Evolutionary conservation across 2,113 vertebrate genomes (phyloP), one percentile per base, ranked within the genome.

Genomic region (Uria aalge): DNA sequence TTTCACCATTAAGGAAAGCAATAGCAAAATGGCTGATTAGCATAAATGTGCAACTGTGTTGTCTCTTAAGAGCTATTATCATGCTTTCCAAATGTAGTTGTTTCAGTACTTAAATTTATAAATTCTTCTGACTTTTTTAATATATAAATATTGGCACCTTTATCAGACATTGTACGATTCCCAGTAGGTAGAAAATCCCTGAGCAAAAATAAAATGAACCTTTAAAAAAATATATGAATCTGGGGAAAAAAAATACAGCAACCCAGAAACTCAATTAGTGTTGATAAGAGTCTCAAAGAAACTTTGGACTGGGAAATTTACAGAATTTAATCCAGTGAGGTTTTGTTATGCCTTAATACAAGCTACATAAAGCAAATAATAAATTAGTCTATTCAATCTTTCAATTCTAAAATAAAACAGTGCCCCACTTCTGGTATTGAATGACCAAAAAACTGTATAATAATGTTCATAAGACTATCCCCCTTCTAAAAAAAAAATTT

Each of bases 201-300:
- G 79, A 97, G 96, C 88, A 96, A 98, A 95, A 59, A 97, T 62
- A 72, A 98, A 98, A 96, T 88, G 66, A 96, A 96, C 90, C 96
- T 97, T 96, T n/a, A 59, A 85, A 97, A 94, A 97, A 94, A 94
- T 52, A 89, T 91, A 91, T 97, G 94, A 95, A 96, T 95, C 82
- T 67, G 15, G 52, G 48, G 24, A 1, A 60, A 80, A 69, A 95
- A 78, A 59, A 24, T 69, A 76, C n/a, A 85, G 91, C 92, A 95
- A 90, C 36, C 6, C 18, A 69, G 69, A 93, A 97, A 97, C 5
- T 76, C 84, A 97, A 96, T 97, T 97, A 97, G 77, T 73, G 40
- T 94, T 96, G 76, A 66, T 89, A 98, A 88, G 50, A 96, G 59
- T 74, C 81, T 97, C 96, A 96, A 96, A 97, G 84, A 95, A 94